Percentiles rank a stretch among this genome's conserved stretches.
Conservation (phyloP, 30 jellyfish, hydroid and myxozoan genomes). For the Aurelia aurita region DNA sequence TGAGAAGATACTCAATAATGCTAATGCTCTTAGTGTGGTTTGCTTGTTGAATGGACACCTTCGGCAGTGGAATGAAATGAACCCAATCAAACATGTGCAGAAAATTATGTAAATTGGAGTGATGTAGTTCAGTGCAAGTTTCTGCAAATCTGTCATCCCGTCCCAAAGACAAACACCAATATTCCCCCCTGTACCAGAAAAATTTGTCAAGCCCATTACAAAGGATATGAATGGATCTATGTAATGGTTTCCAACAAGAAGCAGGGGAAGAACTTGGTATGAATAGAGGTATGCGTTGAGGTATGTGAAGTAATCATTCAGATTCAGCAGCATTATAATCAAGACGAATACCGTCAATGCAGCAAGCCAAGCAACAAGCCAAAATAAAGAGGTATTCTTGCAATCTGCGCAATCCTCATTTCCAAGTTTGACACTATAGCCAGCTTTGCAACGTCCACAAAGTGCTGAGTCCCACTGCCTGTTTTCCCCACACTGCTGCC, state of each 20-base stretch:
- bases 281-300: conserved; percentile 80
- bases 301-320: conserved; percentile 78
- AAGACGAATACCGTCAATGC: conserved; percentile 48
- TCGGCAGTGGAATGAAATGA: conserved; percentile 32
- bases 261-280: conserved; percentile 74
- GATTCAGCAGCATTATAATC: conserved; percentile 55
- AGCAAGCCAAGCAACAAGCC: conserved; percentile 45
- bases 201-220: conserved; percentile 80
- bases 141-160: conserved; percentile 74
- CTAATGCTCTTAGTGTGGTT: conserved; percentile 42
- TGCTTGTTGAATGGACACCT: conserved; percentile 46
- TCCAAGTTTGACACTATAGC: conserved; percentile 74
- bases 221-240: conserved; percentile 62
- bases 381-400: conserved; percentile 4
- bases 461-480: conserved; percentile 72
- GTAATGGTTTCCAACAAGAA: conserved; percentile 46
- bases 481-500: conserved; percentile 46
- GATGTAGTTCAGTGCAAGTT: conserved; percentile 70
- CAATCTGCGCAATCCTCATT: conserved; percentile 77
- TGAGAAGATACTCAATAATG: conserved; percentile 63
- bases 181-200: conserved; percentile 85
- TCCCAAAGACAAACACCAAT: conserved; percentile 84
- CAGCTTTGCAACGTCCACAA: conserved; percentile 78
- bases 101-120: conserved; percentile 57
- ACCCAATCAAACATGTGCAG: conserved; percentile 58